Percentiles rank a stretch among this genome's conserved stretches.
These are phyloP conservation scores for Odiellus spinosus DNA, from an alignment of 2,888 invertebrate species.

Conservation along the genomic window DNA sequence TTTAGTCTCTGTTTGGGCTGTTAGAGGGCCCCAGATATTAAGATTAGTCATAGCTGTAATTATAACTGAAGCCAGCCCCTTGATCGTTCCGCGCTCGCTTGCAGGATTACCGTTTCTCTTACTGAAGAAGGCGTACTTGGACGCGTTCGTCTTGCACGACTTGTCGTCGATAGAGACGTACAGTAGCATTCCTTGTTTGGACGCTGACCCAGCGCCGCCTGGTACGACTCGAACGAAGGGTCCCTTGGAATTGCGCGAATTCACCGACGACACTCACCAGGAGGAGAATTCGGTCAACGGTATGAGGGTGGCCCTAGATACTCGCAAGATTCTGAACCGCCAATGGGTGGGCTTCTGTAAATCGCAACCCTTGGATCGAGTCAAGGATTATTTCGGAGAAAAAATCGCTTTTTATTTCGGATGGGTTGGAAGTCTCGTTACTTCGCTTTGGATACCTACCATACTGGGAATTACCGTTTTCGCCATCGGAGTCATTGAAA, in stretches of 20 bases:
- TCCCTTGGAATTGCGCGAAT: too few species aligned
- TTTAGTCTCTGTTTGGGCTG: too few species aligned
- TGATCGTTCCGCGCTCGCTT: background rate
- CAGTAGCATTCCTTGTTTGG: background rate
- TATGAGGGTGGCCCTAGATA: conserved; percentile 2
- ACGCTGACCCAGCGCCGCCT: too few species aligned
- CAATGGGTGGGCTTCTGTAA: conserved; percentile 11
- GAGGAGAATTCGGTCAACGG: background rate
- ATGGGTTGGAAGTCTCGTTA: conserved; percentile 14
- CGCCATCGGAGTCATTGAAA: conserved; percentile 12
- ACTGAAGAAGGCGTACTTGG: conserved; percentile 13
- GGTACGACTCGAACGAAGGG: too few species aligned
- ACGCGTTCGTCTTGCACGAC: conserved; percentile 15
- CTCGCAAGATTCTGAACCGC: conserved; percentile 6
- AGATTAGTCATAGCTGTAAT: too few species aligned
- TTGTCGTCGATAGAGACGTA: conserved; percentile 10
- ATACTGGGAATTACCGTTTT: conserved; percentile 14
- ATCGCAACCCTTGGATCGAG: conserved; percentile 13
- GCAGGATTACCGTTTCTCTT: conserved; percentile 14
- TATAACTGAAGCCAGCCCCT: too few species aligned
- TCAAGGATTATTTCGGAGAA: conserved; percentile 17
- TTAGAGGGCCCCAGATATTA: too few species aligned
- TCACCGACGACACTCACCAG: too few species aligned
- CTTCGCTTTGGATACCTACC: conserved; percentile 15
- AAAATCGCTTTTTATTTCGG: conserved; percentile 19